These are phyloP conservation scores for Nemopilema nomurai DNA, from an alignment of 30 jellyfish, hydroid and myxozoan species.

Conservation along the genomic window DNA sequence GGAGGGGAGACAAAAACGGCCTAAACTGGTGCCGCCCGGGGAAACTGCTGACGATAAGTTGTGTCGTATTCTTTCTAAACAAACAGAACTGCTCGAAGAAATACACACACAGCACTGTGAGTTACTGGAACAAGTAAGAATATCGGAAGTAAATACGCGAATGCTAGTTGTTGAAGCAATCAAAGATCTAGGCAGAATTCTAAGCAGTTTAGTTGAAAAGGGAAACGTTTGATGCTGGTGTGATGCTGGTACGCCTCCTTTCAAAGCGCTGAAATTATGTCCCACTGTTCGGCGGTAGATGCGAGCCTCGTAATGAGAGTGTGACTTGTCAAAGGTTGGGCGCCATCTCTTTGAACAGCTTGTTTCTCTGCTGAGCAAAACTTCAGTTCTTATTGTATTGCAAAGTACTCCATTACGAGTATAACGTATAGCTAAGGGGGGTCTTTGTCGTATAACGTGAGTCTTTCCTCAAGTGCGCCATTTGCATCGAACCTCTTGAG, in stretches of 20 bases:
- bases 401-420: no score
- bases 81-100: slow-evolving; percentile 36
- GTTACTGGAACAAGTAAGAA: slow-evolving; percentile 34
- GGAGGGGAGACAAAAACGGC: neutral
- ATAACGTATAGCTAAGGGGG: no score
- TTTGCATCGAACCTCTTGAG: no score
- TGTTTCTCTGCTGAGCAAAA: no score
- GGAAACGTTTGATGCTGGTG: slow-evolving; percentile 5
- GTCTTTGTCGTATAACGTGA: no score
- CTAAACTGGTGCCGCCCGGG: neutral
- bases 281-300: no score
- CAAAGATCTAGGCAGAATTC: slow-evolving; percentile 34
- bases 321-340: no score
- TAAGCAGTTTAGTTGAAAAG: neutral
- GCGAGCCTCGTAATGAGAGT: no score
- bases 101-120: slow-evolving; percentile 46
- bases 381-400: no score
- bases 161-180: slow-evolving; percentile 29
- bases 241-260: neutral
- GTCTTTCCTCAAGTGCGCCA: no score
- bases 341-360: no score
- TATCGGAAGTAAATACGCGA: slow-evolving; percentile 59
- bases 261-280: no score
- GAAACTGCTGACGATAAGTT: slow-evolving; percentile 10
- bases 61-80: slow-evolving; percentile 11